Evolutionary conservation across 2,888 invertebrate genomes (phyloP), one percentile per base, ranked within the genome.

Genomic region (Biston betularia): DNA sequence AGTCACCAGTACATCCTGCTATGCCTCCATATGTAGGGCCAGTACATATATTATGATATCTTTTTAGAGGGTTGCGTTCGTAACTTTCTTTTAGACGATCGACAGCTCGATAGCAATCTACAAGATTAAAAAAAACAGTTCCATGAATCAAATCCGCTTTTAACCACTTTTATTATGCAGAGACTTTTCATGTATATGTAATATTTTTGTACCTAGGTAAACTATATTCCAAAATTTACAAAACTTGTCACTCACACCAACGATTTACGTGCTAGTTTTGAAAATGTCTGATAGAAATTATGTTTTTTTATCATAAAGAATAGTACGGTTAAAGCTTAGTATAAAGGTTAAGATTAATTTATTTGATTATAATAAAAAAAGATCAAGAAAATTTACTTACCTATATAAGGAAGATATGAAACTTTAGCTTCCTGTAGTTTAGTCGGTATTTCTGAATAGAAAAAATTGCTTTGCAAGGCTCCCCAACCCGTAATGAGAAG

Each of bases 1-100:
- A 95, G 70, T 95, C 95, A 12, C 95, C 95, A 53, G 80, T 88
- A 75, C 95, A 95, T 11, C 94, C 94, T n/a, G 94, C 90, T 12
- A 90, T 76, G 0, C 93, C 94, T 3, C 94, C 94, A 5, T 80
- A 81, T 6, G 89, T 75, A 0, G 94, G 94, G 0, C 95, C 95
- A 0, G 94, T 94, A 76, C 95, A 95, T 44, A 95, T 84, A 70
- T 95, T 93, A 24, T 91, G 88, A 0, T 85, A 72, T 75, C 84
- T 83, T 60, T 87, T 85, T 1, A 94, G 75, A 15, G 94, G 93
- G 70, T 93, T 92, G 0, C 62, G 62, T 82, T 93, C 93, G 52
- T 79, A 77, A 12, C 55, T 59, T 38, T 88, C 88, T 70, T 84
- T 84, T 46, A 92, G 63, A 2, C 82, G 70, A n/a, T 89, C 86